These are phyloP conservation scores for Caenorhabditis brenneri DNA, from an alignment of 1,140 invertebrate genomes.

Conservation along the genomic window DNA sequence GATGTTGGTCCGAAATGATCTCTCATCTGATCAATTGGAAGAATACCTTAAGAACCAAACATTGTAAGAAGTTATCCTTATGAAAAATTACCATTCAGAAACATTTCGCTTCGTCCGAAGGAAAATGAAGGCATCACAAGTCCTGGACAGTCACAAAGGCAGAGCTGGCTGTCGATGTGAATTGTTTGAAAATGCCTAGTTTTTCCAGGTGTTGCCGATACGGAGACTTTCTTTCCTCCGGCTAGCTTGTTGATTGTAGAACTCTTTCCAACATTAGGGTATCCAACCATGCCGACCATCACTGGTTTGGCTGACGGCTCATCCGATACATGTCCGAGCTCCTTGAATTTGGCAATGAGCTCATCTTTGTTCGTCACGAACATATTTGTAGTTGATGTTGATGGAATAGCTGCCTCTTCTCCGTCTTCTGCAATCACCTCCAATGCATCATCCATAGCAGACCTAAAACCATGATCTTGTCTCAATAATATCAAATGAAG, in stretches of 20 bases:
- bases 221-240: conserved; percentile 87
- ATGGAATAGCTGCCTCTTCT: conserved; percentile 69
- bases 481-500: too few relatives aligned
- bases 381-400: conserved; percentile 66
- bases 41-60: conserved; percentile 76
- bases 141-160: conserved; percentile 96
- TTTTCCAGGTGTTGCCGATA: conserved; percentile 93
- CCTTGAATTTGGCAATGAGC: conserved; percentile 58
- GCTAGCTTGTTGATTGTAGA: conserved; percentile 95
- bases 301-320: conserved; percentile 62
- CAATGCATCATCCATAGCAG: conserved; percentile 68
- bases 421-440: conserved; percentile 59
- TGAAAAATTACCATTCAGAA: conserved; percentile 78
- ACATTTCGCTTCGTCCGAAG: conserved; percentile 87
- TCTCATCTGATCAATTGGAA: conserved; percentile 92
- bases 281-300: conserved; percentile 89
- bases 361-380: conserved; percentile 68
- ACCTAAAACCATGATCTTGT: too few relatives aligned
- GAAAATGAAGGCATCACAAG: conserved; percentile 96
- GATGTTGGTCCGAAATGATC: conserved; percentile 82
- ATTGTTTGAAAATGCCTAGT: conserved; percentile 84
- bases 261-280: conserved; percentile 99
- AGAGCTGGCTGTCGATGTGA: conserved; percentile 73
- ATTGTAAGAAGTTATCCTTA: neutral
- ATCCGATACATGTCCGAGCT: conserved; percentile 24